phyloP scores from a whole-genome alignment of 2,113 vertebrate species.

The Porphyrio hochstetteri region DNA sequence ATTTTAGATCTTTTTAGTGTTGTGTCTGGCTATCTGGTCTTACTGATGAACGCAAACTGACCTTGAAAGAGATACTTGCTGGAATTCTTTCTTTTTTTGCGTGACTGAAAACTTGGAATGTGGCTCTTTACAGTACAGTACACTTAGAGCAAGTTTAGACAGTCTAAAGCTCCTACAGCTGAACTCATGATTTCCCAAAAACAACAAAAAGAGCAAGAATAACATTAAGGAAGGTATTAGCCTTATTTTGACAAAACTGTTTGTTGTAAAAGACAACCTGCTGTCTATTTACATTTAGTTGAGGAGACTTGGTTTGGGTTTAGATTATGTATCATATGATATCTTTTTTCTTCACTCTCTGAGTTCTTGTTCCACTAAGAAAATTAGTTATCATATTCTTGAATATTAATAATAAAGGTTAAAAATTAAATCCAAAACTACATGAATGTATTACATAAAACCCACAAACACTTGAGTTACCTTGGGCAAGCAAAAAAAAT shows the following conservation, averaged over 20 bases:
- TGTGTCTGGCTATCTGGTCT: not conserved
- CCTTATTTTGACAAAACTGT: slow-evolving; percentile 34
- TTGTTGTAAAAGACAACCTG: slow-evolving; percentile 13
- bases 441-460: not conserved
- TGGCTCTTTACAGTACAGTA: slow-evolving; percentile 1
- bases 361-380: not conserved
- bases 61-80: slow-evolving; percentile 36
- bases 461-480: not conserved
- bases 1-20: not conserved
- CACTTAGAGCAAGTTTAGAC: slow-evolving; percentile 44
- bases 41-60: slow-evolving; percentile 34
- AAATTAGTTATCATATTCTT: not conserved
- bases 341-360: not conserved
- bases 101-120: slow-evolving; percentile 40
- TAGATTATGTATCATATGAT: not conserved
- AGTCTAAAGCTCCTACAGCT: slow-evolving; percentile 10
- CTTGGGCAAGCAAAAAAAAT: not conserved
- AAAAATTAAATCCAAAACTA: not conserved
- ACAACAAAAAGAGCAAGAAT: slow-evolving; percentile 1
- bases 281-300: not conserved
- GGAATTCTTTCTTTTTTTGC: not conserved
- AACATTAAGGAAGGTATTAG: slow-evolving; percentile 20
- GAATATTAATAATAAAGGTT: not conserved
- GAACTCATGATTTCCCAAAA: slow-evolving; percentile 17
- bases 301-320: not conserved